A percentile compares a stretch with the other conserved stretches of the same genome.
These are phyloP conservation scores for Lordiphosa collinella DNA, from an alignment of 1,140 invertebrate species.

Conservation along the genomic window DNA sequence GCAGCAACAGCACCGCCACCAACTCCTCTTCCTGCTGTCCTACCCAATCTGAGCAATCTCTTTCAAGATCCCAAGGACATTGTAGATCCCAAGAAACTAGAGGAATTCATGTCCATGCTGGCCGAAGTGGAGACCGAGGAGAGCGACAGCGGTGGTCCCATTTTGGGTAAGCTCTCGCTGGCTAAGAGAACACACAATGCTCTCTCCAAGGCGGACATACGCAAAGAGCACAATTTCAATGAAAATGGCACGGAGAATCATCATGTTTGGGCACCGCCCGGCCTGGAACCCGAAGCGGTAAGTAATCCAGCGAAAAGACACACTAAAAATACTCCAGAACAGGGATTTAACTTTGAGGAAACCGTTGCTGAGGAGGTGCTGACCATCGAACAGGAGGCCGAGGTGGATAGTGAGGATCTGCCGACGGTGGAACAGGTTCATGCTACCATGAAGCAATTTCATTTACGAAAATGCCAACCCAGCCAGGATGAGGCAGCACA, in stretches of 20 bases:
- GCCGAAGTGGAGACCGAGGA: conserved; percentile 83
- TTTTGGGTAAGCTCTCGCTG: conserved; percentile 83
- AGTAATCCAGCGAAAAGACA: neutral
- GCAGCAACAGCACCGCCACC: neutral
- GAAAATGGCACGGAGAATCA: conserved; percentile 24
- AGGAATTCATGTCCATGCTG: conserved; percentile 80
- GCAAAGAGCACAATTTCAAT: conserved; percentile 52
- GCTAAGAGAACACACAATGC: conserved; percentile 83
- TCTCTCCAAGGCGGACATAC: conserved; percentile 78
- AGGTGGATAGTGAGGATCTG: conserved; percentile 75
- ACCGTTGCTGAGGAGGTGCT: conserved; percentile 64
- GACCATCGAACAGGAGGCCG: conserved; percentile 68
- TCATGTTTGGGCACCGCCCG: conserved; percentile 64
- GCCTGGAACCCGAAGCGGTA: conserved; percentile 49
- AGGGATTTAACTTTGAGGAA: conserved; percentile 64
- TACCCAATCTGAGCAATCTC: conserved; percentile 54
- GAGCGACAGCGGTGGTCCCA: conserved; percentile 82
- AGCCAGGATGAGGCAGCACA: conserved; percentile 66
- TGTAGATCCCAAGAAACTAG: conserved; percentile 79
- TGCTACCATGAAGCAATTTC: conserved; percentile 76
- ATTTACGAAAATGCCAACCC: conserved; percentile 71
- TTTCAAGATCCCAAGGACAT: conserved; percentile 78
- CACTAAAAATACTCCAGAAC: neutral
- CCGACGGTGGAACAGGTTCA: conserved; percentile 73
- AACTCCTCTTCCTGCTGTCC: conserved; percentile 1